Conservation (phyloP, 2,113 vertebrate species). For the Mus spicilegus region DNA sequence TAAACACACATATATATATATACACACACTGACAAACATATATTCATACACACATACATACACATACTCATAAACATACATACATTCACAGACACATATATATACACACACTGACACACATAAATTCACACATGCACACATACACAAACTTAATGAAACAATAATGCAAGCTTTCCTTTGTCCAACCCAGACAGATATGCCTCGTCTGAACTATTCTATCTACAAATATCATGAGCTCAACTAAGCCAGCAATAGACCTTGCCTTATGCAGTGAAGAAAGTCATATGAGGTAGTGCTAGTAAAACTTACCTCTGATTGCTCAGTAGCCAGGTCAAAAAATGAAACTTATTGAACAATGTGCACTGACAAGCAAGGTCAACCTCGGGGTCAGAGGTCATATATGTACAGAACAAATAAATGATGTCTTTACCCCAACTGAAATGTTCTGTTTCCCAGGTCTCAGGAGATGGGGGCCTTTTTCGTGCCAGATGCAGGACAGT, state of each 20-base stretch:
- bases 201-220: neutral
- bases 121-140: neutral
- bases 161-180: slow-evolving; percentile 62
- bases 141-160: slow-evolving; percentile 22
- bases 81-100: too few species aligned
- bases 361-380: slow-evolving; percentile 52
- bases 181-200: slow-evolving; percentile 52
- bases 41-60: neutral
- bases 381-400: slow-evolving; percentile 42
- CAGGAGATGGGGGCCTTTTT: slow-evolving; percentile 68
- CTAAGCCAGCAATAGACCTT: slow-evolving; percentile 26
- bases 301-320: slow-evolving; percentile 56
- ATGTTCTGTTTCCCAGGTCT: slow-evolving; percentile 68
- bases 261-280: neutral
- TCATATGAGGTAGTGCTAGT: neutral
- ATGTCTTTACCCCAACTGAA: slow-evolving; percentile 63
- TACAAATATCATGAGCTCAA: slow-evolving; percentile 44
- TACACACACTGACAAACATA: too few species aligned
- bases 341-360: slow-evolving; percentile 46
- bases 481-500: slow-evolving; percentile 47
- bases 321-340: neutral
- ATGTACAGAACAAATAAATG: slow-evolving; percentile 40
- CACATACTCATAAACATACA: neutral
- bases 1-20: too few species aligned
- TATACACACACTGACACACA: neutral